Percentiles rank a stretch among this genome's conserved stretches.
These are phyloP conservation scores for Perdix hodgsoniae DNA, from an alignment of 2,797 vertebrate species.

Conservation along the genomic window DNA sequence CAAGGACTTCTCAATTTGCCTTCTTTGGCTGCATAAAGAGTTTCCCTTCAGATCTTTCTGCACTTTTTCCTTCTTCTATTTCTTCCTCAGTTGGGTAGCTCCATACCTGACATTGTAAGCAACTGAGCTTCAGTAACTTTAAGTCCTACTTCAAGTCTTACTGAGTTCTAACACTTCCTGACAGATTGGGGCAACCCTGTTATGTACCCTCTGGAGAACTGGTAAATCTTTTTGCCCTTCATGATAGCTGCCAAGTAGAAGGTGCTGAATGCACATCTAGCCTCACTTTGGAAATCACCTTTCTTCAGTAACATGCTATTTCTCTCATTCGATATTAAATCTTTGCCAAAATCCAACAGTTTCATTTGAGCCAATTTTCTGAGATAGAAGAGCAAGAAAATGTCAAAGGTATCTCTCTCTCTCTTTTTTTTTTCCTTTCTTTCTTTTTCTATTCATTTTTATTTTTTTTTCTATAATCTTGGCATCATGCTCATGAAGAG, in stretches of 20 bases:
- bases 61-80: background rate
- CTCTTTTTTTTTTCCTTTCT: background rate
- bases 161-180: conserved; percentile 61
- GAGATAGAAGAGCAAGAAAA: conserved; percentile 58
- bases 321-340: conserved; percentile 60
- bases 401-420: conserved; percentile 62
- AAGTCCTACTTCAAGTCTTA: conserved; percentile 50
- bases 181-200: conserved; percentile 69
- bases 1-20: background rate
- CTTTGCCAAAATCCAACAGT: conserved; percentile 65
- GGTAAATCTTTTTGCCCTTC: conserved; percentile 61
- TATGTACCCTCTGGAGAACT: conserved; percentile 47
- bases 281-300: conserved; percentile 63
- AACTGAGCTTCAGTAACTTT: conserved; percentile 56
- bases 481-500: conserved; percentile 61
- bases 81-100: conserved; percentile 18
- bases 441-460: background rate
- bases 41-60: background rate
- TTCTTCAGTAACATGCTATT: conserved; percentile 54
- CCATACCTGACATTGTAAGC: conserved; percentile 59
- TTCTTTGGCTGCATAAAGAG: background rate
- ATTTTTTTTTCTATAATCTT: conserved; percentile 57
- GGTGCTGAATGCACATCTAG: conserved; percentile 59
- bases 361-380: conserved; percentile 65
- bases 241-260: conserved; percentile 59